Evolutionary conservation across 2,797 vertebrate genomes (phyloP).

Genomic region (Melanogrammus aeglefinus): DNA sequence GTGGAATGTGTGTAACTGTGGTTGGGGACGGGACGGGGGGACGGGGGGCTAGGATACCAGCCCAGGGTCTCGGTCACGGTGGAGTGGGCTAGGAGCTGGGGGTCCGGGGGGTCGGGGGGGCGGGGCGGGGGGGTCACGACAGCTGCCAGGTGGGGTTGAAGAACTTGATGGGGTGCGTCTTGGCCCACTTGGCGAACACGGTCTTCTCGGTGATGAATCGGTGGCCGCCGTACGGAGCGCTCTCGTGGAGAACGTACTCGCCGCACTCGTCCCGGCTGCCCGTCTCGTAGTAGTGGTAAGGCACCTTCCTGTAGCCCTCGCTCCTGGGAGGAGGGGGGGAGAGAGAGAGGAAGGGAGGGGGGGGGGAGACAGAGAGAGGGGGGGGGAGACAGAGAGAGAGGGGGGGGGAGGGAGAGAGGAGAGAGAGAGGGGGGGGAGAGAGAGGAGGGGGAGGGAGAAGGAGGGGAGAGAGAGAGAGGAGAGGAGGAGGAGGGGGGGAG

Average conservation of each 20-base stretch:
- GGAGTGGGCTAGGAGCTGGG: neutral
- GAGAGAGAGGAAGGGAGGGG: neutral
- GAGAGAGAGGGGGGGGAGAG: neutral
- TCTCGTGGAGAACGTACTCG: slow-evolving; percentile 93
- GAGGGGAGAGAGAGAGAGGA: no score
- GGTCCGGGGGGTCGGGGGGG: no score
- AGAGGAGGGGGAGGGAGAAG: no score
- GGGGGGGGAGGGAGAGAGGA: no score
- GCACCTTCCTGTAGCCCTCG: slow-evolving; percentile 87
- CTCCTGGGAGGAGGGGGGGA: slow-evolving; percentile 70
- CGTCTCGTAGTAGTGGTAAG: slow-evolving; percentile 96
- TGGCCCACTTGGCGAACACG: slow-evolving; percentile 95
- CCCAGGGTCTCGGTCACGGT: neutral
- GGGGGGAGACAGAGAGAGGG: neutral
- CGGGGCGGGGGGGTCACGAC: slow-evolving; percentile 74
- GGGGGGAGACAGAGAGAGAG: neutral
- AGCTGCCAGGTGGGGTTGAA: slow-evolving; percentile 90
- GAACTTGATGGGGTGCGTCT: slow-evolving; percentile 89
- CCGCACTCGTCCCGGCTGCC: slow-evolving; percentile 90
- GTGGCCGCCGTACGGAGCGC: slow-evolving; percentile 91
- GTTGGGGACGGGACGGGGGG: neutral
- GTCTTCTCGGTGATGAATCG: slow-evolving; percentile 97
- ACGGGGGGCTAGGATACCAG: no score
- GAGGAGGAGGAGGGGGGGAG: no score
- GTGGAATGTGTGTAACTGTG: no score